phyloP scores from a whole-genome alignment of 1,140 invertebrate genomes.

The Conus betulinus region DNA sequence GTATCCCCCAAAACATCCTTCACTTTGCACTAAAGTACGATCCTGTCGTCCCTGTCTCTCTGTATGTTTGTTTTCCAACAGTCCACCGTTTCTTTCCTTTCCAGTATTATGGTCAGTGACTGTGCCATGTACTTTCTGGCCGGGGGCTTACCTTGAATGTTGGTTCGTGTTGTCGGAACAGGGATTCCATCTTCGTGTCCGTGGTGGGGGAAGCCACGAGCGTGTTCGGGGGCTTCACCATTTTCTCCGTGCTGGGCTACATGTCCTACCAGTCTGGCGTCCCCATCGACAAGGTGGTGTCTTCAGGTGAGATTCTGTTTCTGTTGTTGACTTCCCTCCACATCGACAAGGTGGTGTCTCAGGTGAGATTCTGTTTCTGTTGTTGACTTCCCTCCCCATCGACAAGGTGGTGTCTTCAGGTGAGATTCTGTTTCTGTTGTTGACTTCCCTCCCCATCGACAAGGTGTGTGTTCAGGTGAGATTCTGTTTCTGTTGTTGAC shows the following conservation, averaged over 20 bases:
- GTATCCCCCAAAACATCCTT: too few species aligned
- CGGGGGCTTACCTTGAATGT: conserved; percentile 87
- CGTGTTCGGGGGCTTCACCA: conserved; percentile 42
- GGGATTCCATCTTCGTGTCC: conserved; percentile 35
- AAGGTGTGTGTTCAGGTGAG: conserved; percentile 34
- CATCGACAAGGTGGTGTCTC: too few species aligned
- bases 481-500: not conserved
- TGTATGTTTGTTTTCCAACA: too few species aligned
- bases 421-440: not conserved
- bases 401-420: not conserved
- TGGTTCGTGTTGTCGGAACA: conserved; percentile 82
- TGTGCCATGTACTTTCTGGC: conserved; percentile 56
- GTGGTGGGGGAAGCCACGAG: conserved; percentile 21
- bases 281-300: conserved; percentile 35
- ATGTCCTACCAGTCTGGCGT: conserved; percentile 17
- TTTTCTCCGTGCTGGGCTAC: conserved; percentile 42
- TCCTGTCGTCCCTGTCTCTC: too few species aligned
- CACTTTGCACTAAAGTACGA: too few species aligned
- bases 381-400: not conserved
- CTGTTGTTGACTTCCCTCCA: too few species aligned
- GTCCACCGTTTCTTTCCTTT: too few species aligned
- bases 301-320: conserved; percentile 17
- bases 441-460: conserved; percentile 13
- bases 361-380: not conserved
- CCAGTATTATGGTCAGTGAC: too few species aligned